Conservation (phyloP, 1,140 invertebrate species). For the Druon quercuslanigerum region DNA sequence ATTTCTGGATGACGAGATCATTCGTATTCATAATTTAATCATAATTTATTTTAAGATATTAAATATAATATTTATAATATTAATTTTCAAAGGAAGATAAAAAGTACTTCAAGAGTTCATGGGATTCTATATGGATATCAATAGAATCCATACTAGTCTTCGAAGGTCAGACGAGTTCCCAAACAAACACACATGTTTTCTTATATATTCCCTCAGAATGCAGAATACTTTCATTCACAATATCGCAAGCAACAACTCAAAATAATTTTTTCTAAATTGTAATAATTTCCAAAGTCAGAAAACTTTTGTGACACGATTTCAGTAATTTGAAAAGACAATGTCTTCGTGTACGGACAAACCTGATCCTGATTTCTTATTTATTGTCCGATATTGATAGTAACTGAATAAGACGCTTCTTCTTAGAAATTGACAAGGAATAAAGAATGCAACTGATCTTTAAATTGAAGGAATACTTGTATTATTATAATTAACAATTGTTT, state of each 20-base stretch:
- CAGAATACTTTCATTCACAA: neutral
- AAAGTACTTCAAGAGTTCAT: neutral
- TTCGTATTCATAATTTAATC: neutral
- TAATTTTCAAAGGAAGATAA: neutral
- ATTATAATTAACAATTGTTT: neutral
- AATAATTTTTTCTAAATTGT: neutral
- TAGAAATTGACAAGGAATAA: neutral
- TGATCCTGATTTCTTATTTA: too few species aligned
- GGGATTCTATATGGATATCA: constrained; percentile 16
- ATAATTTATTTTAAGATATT: neutral
- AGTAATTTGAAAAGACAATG: neutral
- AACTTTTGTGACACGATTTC: neutral
- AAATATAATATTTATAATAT: neutral
- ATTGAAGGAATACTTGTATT: neutral
- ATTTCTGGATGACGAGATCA: too few species aligned
- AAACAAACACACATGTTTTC: neutral
- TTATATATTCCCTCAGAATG: neutral
- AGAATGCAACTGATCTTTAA: neutral
- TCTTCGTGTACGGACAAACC: too few species aligned
- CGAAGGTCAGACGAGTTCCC: constrained; percentile 11
- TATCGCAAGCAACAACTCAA: neutral
- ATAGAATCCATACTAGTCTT: constrained; percentile 20
- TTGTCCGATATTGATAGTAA: too few species aligned
- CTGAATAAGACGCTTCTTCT: neutral
- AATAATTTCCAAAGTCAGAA: neutral